Evolutionary conservation across 2,888 invertebrate species (phyloP), one percentile per base, ranked within the genome.

Genomic region (Ceraclea dissimilis): DNA sequence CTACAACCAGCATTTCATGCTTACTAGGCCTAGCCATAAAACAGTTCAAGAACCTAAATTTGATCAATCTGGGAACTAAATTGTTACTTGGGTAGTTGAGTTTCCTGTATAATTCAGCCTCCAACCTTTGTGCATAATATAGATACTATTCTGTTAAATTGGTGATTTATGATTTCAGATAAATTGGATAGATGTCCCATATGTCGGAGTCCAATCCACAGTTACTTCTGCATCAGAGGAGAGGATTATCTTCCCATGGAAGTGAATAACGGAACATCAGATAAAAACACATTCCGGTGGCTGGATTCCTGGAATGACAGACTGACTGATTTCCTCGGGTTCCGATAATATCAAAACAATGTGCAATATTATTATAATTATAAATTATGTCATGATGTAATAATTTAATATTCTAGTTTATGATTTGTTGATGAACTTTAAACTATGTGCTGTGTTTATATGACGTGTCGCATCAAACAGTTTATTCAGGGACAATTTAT

Each of bases 121-220:
- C n/a, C n/a, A n/a, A n/a, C n/a, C n/a, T n/a, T n/a, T n/a, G n/a
- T n/a, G n/a, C n/a, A n/a, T n/a, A n/a, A n/a, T n/a, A n/a, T n/a
- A n/a, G n/a, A n/a, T n/a, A n/a, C n/a, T n/a, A n/a, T n/a, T n/a
- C n/a, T n/a, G n/a, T n/a, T 26, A 10, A 26, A 26, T 26, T 26
- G 26, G n/a, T n/a, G n/a, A n/a, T n/a, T 26, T 16, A 8, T n/a
- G 4, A 16, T 46, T 73, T 2, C 74, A 79, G 82, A 83, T 48
- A 88, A 88, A 69, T 73, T 93, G 63, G 88, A 90, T 69, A 83
- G 87, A 64, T 93, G 93, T 69, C 93, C 93, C 18, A 89, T 93
- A 79, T 93, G 93, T 72, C 81, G 92, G 58, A 86, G 88, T 64
- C 84, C 83, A 46, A 90, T 92, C 66, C 85, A 85, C 63, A 86